Percentiles rank a stretch among this genome's conserved stretches.
Conservation (phyloP, 2,113 vertebrate species). For the Turdus rufiventris region DNA sequence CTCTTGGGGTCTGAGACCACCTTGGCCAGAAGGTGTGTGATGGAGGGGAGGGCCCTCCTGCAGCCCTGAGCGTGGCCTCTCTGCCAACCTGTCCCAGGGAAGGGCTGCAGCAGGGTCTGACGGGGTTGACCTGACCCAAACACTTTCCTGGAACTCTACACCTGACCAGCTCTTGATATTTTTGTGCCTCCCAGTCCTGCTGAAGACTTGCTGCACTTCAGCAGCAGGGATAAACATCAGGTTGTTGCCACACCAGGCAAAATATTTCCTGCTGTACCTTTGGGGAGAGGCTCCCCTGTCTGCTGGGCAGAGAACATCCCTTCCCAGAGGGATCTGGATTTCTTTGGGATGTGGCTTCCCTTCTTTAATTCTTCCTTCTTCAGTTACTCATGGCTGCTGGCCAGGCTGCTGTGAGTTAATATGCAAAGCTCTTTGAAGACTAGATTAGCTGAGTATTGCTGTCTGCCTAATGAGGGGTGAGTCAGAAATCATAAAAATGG, state of each 20-base stretch:
- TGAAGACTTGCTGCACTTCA: not conserved
- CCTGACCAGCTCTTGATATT: not conserved
- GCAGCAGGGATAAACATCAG: not conserved
- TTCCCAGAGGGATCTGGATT: not conserved
- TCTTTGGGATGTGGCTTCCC: not conserved
- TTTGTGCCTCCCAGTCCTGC: not conserved
- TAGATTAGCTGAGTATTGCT: not conserved
- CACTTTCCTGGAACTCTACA: not conserved
- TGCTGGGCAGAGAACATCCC: not conserved
- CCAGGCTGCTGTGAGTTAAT: not conserved
- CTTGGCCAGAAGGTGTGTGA: not conserved
- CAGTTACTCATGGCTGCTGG: not conserved
- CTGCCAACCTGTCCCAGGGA: not conserved
- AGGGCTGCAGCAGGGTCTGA: not conserved
- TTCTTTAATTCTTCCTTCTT: not conserved
- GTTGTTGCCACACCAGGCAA: not conserved
- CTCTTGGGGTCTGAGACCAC: not conserved
- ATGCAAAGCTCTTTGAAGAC: not conserved
- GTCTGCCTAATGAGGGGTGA: not conserved
- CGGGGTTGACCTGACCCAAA: not conserved
- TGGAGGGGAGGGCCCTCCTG: fast-evolving
- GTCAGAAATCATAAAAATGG: conserved; percentile 12
- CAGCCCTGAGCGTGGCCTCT: not conserved
- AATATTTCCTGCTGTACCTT: not conserved
- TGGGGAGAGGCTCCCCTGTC: not conserved